Evolutionary conservation across 2,888 invertebrate genomes (phyloP), one percentile per base, ranked within the genome.

Genomic region (Slavum lentiscoides): DNA sequence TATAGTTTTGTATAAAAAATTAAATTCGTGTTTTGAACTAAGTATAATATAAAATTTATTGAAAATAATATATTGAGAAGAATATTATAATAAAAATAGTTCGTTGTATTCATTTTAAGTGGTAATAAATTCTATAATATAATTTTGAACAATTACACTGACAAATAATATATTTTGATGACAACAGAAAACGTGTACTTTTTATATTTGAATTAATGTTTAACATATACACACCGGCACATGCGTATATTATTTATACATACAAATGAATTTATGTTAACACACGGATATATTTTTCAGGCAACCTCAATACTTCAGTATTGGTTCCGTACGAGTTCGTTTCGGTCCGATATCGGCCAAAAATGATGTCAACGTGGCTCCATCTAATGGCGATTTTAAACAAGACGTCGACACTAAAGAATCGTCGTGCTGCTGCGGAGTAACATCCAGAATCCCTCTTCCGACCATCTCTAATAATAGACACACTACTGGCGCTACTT

Each of bases 391-490:
- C 37, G 83, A 64, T 66, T 82, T 70, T 61, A 76, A 74, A 67
- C 73, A 67, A 61, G 84, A 84, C 74, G 83, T 84, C 82, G 77
- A 77, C 53, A n/a, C 64, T 37, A 80, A 70, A 43, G 70, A 80
- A 58, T 58, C 75, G 67, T 80, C 80, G 55, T 80, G 70, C n/a
- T 80, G 80, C 55, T 84, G 84, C 82, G 84, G 85, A 83, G 84
- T 84, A 67, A 84, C 84, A 74, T 82, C 83, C 59, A 84, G 83
- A 82, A 83, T 83, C 82, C 83, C 83, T 68, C 76, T 83, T 80
- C 77, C 83, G 69, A 82, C 83, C 43, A 75, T 68, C 66, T 77
- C 84, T 84, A 85, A 83, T 83, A 84, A 84, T 84, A 84, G 84
- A 83, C 83, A 83, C 82, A 82, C 84, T 82, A 83, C 84, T 82